A percentile compares a stretch with the other conserved stretches of the same genome.
These are phyloP conservation scores for Ctenopoma kingsleyae DNA, from an alignment of 2,797 vertebrate genomes.

Conservation along the genomic window DNA sequence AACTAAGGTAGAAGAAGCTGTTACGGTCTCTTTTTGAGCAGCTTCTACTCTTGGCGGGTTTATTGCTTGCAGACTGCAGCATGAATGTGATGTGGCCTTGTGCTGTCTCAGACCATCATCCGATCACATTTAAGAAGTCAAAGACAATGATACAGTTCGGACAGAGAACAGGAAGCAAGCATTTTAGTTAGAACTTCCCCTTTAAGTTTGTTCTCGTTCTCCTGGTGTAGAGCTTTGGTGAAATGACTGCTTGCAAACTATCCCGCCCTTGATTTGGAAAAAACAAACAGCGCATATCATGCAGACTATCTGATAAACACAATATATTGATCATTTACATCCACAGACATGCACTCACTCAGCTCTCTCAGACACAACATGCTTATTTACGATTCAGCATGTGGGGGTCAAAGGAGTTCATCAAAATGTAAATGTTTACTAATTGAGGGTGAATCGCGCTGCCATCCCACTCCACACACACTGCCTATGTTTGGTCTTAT, in stretches of 20 bases:
- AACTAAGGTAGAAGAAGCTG: slow-evolving; percentile 40
- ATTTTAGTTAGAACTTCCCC: slow-evolving; percentile 60
- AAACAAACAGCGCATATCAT: slow-evolving; percentile 3
- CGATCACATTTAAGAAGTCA: slow-evolving; percentile 18
- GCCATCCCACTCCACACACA: slow-evolving; percentile 50
- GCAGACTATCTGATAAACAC: slow-evolving; percentile 24
- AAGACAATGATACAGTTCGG: slow-evolving; percentile 37
- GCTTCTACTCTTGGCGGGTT: slow-evolving; percentile 40
- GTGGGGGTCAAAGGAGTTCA: slow-evolving; percentile 42
- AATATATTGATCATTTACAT: slow-evolving; percentile 50
- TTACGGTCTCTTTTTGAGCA: slow-evolving; percentile 37
- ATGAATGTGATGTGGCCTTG: slow-evolving; percentile 18
- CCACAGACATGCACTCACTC: slow-evolving; percentile 30
- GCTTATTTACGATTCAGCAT: slow-evolving; percentile 16
- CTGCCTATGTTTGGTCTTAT: slow-evolving; percentile 67
- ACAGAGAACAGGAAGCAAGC: slow-evolving; percentile 63
- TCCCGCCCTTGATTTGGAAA: slow-evolving; percentile 13
- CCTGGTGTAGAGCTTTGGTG: slow-evolving; percentile 24
- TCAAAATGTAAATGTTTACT: slow-evolving; percentile 64
- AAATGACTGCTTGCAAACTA: slow-evolving; percentile 28
- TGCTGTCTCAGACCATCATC: slow-evolving; percentile 10
- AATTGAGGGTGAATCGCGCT: slow-evolving; percentile 27
- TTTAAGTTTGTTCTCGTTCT: slow-evolving; percentile 45
- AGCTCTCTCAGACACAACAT: slow-evolving; percentile 28
- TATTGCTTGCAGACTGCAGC: slow-evolving; percentile 33